These are phyloP conservation scores for Ondatra zibethicus DNA, from an alignment of 2,113 vertebrate species.

Conservation along the genomic window DNA sequence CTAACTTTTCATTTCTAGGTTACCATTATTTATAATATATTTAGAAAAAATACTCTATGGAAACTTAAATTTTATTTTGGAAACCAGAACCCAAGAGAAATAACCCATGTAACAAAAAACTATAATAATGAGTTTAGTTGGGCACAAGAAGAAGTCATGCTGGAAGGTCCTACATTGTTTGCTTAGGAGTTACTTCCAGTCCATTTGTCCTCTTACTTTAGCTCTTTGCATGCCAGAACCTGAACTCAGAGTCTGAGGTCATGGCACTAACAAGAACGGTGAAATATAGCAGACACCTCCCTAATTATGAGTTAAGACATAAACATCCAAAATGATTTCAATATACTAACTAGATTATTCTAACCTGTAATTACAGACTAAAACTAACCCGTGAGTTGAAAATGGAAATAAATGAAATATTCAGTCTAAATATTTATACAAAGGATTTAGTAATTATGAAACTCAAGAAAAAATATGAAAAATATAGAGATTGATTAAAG, in stretches of 20 bases:
- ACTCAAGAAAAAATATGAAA: neutral
- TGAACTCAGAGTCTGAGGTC: neutral
- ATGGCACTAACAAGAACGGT: neutral
- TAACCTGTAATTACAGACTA: neutral
- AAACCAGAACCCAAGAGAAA: neutral
- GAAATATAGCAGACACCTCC: neutral
- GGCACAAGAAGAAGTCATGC: neutral
- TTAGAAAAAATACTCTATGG: neutral
- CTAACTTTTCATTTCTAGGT: neutral
- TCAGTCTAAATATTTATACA: neutral
- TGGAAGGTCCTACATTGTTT: neutral
- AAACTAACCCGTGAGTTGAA: neutral
- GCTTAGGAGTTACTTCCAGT: neutral
- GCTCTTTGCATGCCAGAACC: neutral
- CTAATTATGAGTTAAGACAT: neutral
- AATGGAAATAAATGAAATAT: neutral
- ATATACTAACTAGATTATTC: neutral
- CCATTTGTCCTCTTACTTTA: too few species aligned
- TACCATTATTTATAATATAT: neutral
- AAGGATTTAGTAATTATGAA: neutral
- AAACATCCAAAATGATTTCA: neutral
- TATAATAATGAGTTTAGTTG: neutral
- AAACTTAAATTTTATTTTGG: neutral
- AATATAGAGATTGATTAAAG: neutral
- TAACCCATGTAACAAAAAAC: neutral